These are phyloP conservation scores for Cheilosia grossa DNA, from an alignment of 2,888 invertebrate species.

Conservation along the genomic window DNA sequence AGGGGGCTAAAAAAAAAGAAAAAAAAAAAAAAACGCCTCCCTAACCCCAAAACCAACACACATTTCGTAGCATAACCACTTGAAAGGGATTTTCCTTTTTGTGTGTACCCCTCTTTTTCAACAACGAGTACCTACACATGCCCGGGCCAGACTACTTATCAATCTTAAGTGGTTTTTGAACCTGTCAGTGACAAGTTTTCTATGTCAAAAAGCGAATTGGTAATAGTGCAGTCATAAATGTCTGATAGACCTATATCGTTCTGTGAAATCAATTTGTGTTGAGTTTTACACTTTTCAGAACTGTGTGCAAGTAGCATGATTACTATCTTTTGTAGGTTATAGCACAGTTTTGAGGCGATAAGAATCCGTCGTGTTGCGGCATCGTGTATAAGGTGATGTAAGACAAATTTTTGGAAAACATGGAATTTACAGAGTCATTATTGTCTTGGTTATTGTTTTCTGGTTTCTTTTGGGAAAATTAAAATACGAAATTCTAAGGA, in stretches of 20 bases:
- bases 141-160: constrained; percentile 29
- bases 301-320: constrained; percentile 55
- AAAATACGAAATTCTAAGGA: no score
- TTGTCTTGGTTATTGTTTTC: no score
- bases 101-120: neutral
- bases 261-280: constrained; percentile 61
- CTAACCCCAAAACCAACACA: neutral
- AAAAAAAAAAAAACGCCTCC: neutral
- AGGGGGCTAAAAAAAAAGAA: no score
- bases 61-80: constrained; percentile 20
- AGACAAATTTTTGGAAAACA: neutral
- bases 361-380: constrained; percentile 64
- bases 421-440: no score
- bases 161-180: constrained; percentile 64
- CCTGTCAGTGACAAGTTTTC: constrained; percentile 63
- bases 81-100: constrained; percentile 31
- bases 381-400: constrained; percentile 13
- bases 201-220: constrained; percentile 48
- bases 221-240: constrained; percentile 57
- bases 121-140: neutral
- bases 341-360: constrained; percentile 45
- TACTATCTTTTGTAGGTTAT: constrained; percentile 21
- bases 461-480: no score
- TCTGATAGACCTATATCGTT: constrained; percentile 61
- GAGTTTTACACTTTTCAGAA: constrained; percentile 47